Evolutionary conservation across 2,113 vertebrate genomes (phyloP).

Genomic region (Myotis yumanensis): DNA sequence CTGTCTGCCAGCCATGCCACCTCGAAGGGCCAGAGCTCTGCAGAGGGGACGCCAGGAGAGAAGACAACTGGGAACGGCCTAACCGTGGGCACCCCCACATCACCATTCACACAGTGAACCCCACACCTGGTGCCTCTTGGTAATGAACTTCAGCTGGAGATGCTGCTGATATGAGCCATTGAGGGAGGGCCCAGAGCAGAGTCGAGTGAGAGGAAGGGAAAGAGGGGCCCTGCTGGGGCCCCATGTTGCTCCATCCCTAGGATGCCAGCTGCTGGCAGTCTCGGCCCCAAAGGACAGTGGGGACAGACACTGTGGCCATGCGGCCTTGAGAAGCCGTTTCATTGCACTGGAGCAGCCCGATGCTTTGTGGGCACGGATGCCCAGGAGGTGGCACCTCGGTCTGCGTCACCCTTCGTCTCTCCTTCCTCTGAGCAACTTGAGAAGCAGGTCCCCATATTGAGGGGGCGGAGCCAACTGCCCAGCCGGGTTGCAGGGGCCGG

Average conservation of each 20-base stretch:
- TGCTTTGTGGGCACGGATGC: not conserved
- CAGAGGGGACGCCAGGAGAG: not conserved
- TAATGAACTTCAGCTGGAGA: not conserved
- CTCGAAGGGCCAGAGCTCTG: not conserved
- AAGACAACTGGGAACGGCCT: not conserved
- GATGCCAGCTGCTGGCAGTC: not conserved
- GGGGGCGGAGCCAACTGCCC: not conserved
- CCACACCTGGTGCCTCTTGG: not conserved
- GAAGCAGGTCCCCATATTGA: not conserved
- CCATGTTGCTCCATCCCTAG: not conserved
- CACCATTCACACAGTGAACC: not conserved
- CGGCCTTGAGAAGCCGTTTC: not conserved
- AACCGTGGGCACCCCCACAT: not conserved
- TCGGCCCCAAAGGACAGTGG: not conserved
- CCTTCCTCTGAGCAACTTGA: not conserved
- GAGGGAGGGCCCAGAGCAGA: not conserved
- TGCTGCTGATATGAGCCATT: accelerated
- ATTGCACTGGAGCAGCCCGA: not conserved
- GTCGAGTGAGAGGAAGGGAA: not conserved
- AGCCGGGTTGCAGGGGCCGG: accelerated
- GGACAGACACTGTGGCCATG: not conserved
- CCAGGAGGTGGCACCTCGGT: not conserved
- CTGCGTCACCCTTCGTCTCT: accelerated
- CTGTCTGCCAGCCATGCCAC: not conserved
- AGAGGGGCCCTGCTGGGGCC: not conserved